These are phyloP conservation scores for Paramormyrops kingsleyae DNA, from an alignment of 2,113 vertebrate species.

Conservation along the genomic window DNA sequence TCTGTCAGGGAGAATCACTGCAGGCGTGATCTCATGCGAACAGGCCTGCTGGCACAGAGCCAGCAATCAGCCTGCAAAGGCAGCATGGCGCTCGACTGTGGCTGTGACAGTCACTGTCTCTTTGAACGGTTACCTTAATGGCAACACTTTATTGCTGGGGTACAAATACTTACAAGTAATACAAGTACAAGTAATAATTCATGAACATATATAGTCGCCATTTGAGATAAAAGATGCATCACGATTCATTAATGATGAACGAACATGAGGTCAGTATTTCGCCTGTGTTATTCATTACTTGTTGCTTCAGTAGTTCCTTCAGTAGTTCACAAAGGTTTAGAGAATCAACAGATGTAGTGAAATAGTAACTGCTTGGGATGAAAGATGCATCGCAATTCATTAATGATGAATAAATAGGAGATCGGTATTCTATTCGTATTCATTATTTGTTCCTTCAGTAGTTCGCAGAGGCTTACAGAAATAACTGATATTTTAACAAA, in stretches of 20 bases:
- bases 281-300: neutral
- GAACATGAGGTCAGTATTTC: neutral
- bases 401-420: too few species aligned
- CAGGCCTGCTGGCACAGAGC: conserved; percentile 12
- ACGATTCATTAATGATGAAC: neutral
- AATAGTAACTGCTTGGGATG: too few species aligned
- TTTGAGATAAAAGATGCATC: neutral
- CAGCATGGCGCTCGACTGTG: neutral
- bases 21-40: conserved; percentile 50
- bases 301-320: neutral
- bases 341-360: neutral
- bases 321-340: neutral
- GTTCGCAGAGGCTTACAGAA: neutral
- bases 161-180: neutral
- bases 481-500: neutral
- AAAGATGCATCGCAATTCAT: too few species aligned
- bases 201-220: neutral
- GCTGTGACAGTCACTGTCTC: neutral
- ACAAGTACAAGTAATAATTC: neutral
- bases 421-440: too few species aligned
- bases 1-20: conserved; percentile 67
- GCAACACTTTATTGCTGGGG: neutral
- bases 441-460: neutral
- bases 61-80: neutral
- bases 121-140: neutral